These are phyloP conservation scores for Drosophila melanosoma DNA, from an alignment of 2,888 invertebrate genomes.

Conservation along the genomic window DNA sequence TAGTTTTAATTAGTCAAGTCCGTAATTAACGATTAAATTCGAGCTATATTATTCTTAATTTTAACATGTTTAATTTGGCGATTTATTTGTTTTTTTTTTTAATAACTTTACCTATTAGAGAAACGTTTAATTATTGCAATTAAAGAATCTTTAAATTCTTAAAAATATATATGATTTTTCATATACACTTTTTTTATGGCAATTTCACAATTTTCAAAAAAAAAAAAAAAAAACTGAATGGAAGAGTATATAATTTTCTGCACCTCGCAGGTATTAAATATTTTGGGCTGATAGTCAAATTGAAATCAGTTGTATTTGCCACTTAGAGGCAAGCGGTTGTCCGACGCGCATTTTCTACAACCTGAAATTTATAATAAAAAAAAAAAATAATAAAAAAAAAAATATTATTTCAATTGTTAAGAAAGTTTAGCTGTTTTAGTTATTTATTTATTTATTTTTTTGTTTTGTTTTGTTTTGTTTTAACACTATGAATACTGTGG, in stretches of 20 bases:
- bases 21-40: not conserved
- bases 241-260: not conserved
- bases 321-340: conserved; percentile 33
- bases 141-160: too few species aligned
- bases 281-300: not conserved
- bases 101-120: too few species aligned
- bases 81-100: too few species aligned
- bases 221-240: not conserved
- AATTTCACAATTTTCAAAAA: not conserved
- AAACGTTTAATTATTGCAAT: too few species aligned
- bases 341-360: not conserved
- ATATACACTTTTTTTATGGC: not conserved
- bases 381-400: not conserved
- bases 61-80: not conserved
- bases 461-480: not conserved
- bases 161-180: not conserved
- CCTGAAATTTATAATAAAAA: not conserved
- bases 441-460: not conserved
- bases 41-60: not conserved
- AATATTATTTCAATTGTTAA: not conserved
- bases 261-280: conserved; percentile 5
- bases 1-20: not conserved
- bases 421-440: not conserved
- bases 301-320: conserved; percentile 30
- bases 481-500: conserved; percentile 62